Evolutionary conservation across 1,140 invertebrate species (phyloP).

Genomic region (Lordiphosa mommai): DNA sequence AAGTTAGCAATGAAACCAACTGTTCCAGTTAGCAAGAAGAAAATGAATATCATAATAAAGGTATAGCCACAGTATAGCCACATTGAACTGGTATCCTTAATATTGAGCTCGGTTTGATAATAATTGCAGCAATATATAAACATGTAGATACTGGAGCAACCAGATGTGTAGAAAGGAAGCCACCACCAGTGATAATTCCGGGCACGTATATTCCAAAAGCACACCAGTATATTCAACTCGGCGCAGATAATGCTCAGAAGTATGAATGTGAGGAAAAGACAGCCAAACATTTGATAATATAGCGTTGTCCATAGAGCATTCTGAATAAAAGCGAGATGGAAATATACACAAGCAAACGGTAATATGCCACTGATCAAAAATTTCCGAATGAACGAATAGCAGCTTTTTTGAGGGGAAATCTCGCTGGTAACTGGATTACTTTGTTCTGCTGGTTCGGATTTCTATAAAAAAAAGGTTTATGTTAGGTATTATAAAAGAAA

Average conservation of each 20-base stretch:
- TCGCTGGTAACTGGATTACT: neutral
- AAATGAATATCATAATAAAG: neutral
- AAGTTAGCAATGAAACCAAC: neutral
- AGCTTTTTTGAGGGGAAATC: neutral
- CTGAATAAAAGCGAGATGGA: neutral
- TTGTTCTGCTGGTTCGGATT: neutral
- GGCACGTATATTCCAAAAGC: neutral
- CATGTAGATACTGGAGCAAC: neutral
- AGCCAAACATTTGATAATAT: neutral
- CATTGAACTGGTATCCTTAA: neutral
- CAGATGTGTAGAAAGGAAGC: neutral
- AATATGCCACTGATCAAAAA: neutral
- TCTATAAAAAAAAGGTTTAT: neutral
- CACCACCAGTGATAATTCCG: slow-evolving; percentile 5
- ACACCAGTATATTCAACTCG: neutral
- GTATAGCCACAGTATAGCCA: neutral
- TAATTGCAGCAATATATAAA: neutral
- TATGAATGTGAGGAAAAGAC: neutral
- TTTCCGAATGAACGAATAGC: neutral
- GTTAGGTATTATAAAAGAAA: neutral
- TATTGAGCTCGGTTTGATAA: too few species aligned
- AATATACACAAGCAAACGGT: neutral
- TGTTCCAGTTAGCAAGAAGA: neutral
- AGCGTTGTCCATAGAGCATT: neutral
- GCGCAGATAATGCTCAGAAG: neutral